Conservation (phyloP, 2,797 vertebrate species). For the Syngnathus rostellatus region DNA sequence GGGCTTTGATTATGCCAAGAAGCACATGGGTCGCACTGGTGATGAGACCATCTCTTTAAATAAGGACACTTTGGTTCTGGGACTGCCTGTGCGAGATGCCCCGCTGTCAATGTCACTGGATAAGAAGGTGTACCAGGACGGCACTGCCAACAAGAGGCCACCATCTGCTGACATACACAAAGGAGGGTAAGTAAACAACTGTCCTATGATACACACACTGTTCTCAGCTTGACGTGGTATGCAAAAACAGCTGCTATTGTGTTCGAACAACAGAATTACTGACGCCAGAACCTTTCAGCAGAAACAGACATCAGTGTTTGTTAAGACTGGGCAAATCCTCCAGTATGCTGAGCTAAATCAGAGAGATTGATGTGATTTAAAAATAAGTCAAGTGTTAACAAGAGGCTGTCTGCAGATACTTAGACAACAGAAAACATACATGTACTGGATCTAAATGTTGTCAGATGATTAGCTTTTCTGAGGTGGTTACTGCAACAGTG, state of each 20-base stretch:
- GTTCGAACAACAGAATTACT: slow-evolving; percentile 17
- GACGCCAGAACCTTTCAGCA: slow-evolving; percentile 22
- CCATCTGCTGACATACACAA: slow-evolving; percentile 84
- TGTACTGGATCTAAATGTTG: slow-evolving; percentile 3
- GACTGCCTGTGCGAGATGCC: slow-evolving; percentile 82
- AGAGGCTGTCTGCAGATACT: slow-evolving; percentile 20
- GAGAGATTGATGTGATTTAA: slow-evolving; percentile 36
- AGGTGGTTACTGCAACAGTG: background rate
- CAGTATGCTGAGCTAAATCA: slow-evolving; percentile 25
- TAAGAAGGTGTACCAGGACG: slow-evolving; percentile 82
- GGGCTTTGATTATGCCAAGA: slow-evolving; percentile 97
- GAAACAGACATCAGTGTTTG: slow-evolving; percentile 30
- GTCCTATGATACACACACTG: slow-evolving; percentile 5
- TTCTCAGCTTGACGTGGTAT: slow-evolving; percentile 10
- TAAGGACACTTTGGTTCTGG: slow-evolving; percentile 88
- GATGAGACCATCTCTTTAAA: slow-evolving; percentile 86
- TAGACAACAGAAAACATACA: slow-evolving; percentile 7
- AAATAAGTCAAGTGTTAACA: slow-evolving; percentile 40
- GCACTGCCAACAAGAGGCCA: slow-evolving; percentile 82
- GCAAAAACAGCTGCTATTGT: slow-evolving; percentile 33
- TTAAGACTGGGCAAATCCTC: slow-evolving; percentile 32
- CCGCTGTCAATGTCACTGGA: slow-evolving; percentile 79
- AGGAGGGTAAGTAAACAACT: slow-evolving; percentile 73
- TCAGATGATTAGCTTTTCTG: background rate
- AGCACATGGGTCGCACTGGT: slow-evolving; percentile 90